Evolutionary conservation across 2,888 invertebrate genomes (phyloP), one percentile per base, ranked within the genome.

Genomic region (Melanargia galathea): DNA sequence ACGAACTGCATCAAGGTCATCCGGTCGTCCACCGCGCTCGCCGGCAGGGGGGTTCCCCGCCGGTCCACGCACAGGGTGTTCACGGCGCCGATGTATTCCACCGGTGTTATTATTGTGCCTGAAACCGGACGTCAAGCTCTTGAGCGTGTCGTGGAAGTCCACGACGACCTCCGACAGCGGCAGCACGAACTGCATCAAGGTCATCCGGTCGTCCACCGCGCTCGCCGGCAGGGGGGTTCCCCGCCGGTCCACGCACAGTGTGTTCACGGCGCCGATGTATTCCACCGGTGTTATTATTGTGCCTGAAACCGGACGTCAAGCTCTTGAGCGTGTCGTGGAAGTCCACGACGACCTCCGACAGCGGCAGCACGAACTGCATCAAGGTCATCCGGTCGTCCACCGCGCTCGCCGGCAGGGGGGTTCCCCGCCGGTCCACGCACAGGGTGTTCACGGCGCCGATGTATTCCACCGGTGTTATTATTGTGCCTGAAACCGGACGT

Each of bases 311-410:
- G 16, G 18, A 16, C 35, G 97, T 96, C 16, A 97, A 75, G 13
- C 96, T 95, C 85, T 99, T 99, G 2, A 99, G 88, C 3, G 93
- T 92, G 80, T 99, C 99, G 79, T 98, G 98, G 83, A 99, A 99
- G 84, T 99, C 98, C 8, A 98, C 87, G 13, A 99, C 95, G 26
- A 99, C 96, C 92, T 99, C 99, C 73, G 96, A 97, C 6, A 99
- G 88, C 0, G 99, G 99, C 57, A 99, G 85, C 40, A 95, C 87
- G 77, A 95, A 97, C 73, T 96, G 95, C 79, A 98, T 81, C 89
- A 99, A 92, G 0, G 97, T 90, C 79, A 97, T 93, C 35, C 93
- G 92, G 67, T 96, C 94, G 80, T 98, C 99, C 26, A 99, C 95
- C 68, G 96, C 95, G 61, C 83, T 93, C 0, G 95, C 93, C 0